Evolutionary conservation across 2,113 vertebrate genomes (phyloP), one percentile per base, ranked within the genome.

Genomic region (Sander vitreus): DNA sequence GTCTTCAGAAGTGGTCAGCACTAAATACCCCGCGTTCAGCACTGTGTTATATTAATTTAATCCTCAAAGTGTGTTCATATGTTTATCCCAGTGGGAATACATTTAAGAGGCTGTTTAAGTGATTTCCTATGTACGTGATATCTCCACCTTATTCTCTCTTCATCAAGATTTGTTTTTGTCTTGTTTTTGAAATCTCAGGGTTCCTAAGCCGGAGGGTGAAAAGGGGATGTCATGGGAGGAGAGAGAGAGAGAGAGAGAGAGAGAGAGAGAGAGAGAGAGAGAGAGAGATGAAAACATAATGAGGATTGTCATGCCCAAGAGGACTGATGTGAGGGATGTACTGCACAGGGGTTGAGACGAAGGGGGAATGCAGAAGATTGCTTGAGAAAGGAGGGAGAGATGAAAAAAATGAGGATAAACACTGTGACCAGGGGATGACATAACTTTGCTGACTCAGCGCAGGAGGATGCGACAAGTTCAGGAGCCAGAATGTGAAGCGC

Each of bases 241-340:
- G 81, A 79, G 58, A 39, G 64, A 66, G 59, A 83, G 80, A 89
- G 84, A 39, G 23, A 81, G 75, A 67, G 4, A 45, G 68, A 77
- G 71, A 60, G 71, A 11, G 45, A 55, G 23, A 53, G 25, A 19
- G 54, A 53, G 36, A 54, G 21, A 45, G 79, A 77, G 65, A 39
- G 67, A 66, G 65, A 83, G 82, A 89, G 86, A 89, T 92, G 92
- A 91, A 93, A 92, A 85, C 88, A 85, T 90, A 92, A 93, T 91
- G 91, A 93, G 85, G 70, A 84, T 48, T 78, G 77, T 89, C 82
- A 77, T 85, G 80, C 90, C 88, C 85, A 80, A 39, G 81, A 76
- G 91, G 85, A 67, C 45, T 75, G 81, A 73, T 87, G 91, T 84
- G 85, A 90, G 68, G 87, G 73, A 86, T 64, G 80, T 53, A 74